Base-by-base conservation (phyloP, 2,888 invertebrate species). In the Lepidochrysops patricia region DNA sequence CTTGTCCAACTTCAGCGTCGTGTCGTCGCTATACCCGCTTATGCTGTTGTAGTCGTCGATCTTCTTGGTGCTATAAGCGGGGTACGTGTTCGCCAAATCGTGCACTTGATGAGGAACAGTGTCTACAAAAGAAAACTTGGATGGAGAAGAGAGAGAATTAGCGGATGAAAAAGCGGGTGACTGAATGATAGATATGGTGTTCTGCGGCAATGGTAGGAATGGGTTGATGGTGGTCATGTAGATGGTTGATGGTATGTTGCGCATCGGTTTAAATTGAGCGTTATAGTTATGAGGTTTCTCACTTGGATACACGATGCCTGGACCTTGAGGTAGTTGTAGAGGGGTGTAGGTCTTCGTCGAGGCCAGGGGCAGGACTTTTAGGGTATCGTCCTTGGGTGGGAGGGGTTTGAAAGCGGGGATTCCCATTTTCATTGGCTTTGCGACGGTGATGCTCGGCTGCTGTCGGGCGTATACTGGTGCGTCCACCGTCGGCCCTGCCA, bases 401-500 rank as follows among this genome's bases (percentile, higher is more conserved):
- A 96, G 89, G 0, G 96, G 96, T 73, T 91, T 94, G 80, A 96
- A 96, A 0, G 95, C 93, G 32, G 96, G 96, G 6, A 96, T 92
- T 6, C 91, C 91, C 80, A 91, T 82, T 2, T 90, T 88, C 68
- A 91, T 75, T 0, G 91, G 90, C 58, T 91, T 90, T 0, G 90
- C 91, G 76, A 91, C 82, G 12, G 91, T 89, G 9, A 81, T 66
- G 0, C 79, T 68, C 13, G 81, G 79, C 3, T 73, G 71, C 4
- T 62, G 60, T 69, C 74, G 74, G 1, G 61, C 65, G 23, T 70
- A 68, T 4, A 72, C 65, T 1, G 74, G 76, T 0, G 74, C 64
- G 60, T 82, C 80, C 1, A 74, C 65, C 7, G 80, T 73, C 1
- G 81, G 76, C 2, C 70, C 73, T n/a, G 78, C 68, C 1, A 87